Base-by-base conservation (phyloP, 2,888 invertebrate genomes). In the Dolichopus griseipennis region DNA sequence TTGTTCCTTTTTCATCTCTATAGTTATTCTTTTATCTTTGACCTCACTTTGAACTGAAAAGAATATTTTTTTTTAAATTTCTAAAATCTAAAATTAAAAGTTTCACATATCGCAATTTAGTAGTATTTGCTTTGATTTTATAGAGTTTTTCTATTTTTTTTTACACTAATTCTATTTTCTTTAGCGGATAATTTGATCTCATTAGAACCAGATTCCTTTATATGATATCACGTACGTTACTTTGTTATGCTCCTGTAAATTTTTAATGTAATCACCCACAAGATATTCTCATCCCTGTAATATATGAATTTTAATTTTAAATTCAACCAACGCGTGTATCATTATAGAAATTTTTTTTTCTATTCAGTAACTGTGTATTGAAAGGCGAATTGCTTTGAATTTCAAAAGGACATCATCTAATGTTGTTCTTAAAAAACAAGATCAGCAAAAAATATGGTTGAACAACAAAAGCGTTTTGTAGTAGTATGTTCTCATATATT, bases 151-250 rank as follows among this genome's bases (percentile, higher is more conserved):
- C 18, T n/a, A 52, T 3, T 52, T 52, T 18, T 52, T 12, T n/a
- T 52, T 41, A 27, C 5, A n/a, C 27, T 27, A n/a, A 34, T n/a
- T 52, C 18, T 52, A 18, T 52, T n/a, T 18, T 52, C 18, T 18
- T 52, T 52, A 52, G n/a, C 15, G 52, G 52, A 52, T 52, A 52
- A 52, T 52, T 52, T 52, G 52, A 52, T 52, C 52, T 52, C 52
- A 52, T 52, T 52, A 15, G 6, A 12, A 10, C 4, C 3, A 10
- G 3, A 10, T 37, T 8, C 37, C 8, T 12, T 37, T 12, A 37
- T 37, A 8, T 37, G 1, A 37, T 7, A 37, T 37, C 37, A 37
- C 37, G 9, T 41, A 41, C 41, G 9, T 41, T 6, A 41, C 41
- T 41, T 5, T 41, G 9, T 41, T 2, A 9, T 41, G 8, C 15